These are phyloP conservation scores for Physella acuta DNA, from an alignment of 1,140 invertebrate species.

Conservation along the genomic window DNA sequence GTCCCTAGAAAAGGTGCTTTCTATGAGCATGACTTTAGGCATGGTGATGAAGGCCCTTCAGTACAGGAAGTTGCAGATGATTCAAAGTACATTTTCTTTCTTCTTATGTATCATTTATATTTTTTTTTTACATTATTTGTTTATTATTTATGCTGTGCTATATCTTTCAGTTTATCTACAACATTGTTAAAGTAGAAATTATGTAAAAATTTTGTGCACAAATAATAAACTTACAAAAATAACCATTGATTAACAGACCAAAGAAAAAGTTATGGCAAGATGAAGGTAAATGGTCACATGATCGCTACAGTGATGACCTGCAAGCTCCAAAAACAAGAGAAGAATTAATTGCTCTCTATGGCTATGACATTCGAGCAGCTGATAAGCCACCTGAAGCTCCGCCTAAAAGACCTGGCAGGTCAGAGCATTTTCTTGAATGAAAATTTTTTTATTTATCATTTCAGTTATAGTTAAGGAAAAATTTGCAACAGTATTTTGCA, in stretches of 20 bases:
- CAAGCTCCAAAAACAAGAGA: slow-evolving; percentile 85
- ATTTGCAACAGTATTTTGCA: too few species aligned
- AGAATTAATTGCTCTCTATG: slow-evolving; percentile 85
- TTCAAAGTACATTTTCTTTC: too few species aligned
- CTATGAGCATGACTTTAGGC: slow-evolving; percentile 63
- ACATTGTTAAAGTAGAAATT: too few species aligned
- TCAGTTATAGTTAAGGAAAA: too few species aligned
- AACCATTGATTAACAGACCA: slow-evolving; percentile 40
- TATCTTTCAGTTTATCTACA: too few species aligned
- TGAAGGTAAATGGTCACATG: slow-evolving; percentile 84
- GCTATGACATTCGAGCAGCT: slow-evolving; percentile 91
- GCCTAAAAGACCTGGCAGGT: slow-evolving; percentile 68
- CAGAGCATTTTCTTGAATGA: slow-evolving; percentile 18
- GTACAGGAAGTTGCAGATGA: not conserved
- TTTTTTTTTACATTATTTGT: too few species aligned
- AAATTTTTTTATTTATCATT: too few species aligned
- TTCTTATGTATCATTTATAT: too few species aligned
- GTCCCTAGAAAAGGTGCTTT: slow-evolving; percentile 94
- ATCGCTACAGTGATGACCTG: slow-evolving; percentile 78
- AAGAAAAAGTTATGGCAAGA: slow-evolving; percentile 63
- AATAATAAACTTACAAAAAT: not conserved
- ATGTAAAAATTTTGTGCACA: not conserved
- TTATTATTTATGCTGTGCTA: too few species aligned
- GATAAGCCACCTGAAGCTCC: slow-evolving; percentile 75
- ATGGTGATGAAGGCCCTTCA: slow-evolving; percentile 15